Percentiles rank a stretch among this genome's conserved stretches.
phyloP scores from a whole-genome alignment of 2,797 vertebrate genomes.

The Coregonus ussuriensis region DNA sequence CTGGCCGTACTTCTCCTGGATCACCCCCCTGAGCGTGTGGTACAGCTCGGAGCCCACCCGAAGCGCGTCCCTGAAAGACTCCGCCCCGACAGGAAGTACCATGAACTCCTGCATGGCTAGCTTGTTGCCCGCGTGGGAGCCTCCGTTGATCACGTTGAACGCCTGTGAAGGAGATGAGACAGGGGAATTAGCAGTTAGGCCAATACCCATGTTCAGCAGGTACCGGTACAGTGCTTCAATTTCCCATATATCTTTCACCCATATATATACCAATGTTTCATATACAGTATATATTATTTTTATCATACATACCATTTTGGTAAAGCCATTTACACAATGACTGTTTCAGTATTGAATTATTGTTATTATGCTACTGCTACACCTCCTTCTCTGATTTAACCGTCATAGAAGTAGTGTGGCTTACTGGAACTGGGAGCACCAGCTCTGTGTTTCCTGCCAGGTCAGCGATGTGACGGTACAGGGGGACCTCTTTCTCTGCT shows the following conservation, averaged over 20 bases:
- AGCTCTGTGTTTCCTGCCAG: slow-evolving; percentile 92
- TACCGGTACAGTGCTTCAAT: neutral
- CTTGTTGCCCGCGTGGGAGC: slow-evolving; percentile 93
- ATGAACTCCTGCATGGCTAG: slow-evolving; percentile 97
- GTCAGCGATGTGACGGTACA: slow-evolving; percentile 93
- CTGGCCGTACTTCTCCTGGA: slow-evolving; percentile 94
- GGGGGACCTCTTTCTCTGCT: slow-evolving; percentile 85
- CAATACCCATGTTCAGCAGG: neutral
- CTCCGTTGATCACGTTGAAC: slow-evolving; percentile 94
- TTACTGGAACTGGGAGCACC: slow-evolving; percentile 92
- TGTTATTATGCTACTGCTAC: neutral
- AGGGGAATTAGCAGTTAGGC: neutral
- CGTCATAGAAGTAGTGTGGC: slow-evolving; percentile 17
- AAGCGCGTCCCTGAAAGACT: slow-evolving; percentile 91
- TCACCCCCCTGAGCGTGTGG: slow-evolving; percentile 91
- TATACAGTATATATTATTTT: neutral
- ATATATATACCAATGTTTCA: too few species aligned
- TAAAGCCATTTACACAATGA: neutral
- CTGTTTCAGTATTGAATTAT: neutral
- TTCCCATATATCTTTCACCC: neutral
- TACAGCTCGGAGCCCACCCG: slow-evolving; percentile 91
- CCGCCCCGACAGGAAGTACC: slow-evolving; percentile 91
- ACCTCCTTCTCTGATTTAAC: neutral
- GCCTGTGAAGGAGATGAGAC: slow-evolving; percentile 69
- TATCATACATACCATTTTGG: neutral